Base-by-base conservation (phyloP, 2,113 vertebrate genomes). In the Tricholaema leucomelas region DNA sequence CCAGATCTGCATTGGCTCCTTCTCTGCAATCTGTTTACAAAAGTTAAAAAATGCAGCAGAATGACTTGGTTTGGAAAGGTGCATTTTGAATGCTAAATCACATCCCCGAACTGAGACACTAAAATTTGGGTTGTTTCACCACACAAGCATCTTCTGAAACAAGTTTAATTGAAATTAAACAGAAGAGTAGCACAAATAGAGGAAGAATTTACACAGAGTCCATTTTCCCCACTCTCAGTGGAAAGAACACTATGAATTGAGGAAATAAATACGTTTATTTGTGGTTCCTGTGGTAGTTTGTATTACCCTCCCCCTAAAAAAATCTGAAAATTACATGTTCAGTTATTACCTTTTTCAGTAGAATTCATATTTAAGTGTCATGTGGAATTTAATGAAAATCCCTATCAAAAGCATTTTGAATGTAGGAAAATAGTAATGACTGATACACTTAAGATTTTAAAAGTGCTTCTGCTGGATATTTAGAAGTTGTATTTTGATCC, bases 11-110 rank as follows among this genome's bases (percentile, higher is more conserved):
- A 95, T 86, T 97, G 96, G 96, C 96, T 96, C 94, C 82, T 94
- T 94, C 91, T 85, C 91, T 95, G 91, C 96, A 97, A 96, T 97
- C 96, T 96, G 96, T 97, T 97, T 94, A 96, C 90, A 73, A 94
- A 96, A 96, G 93, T 90, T 93, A 76, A 96, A 95, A 95, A 88
- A 97, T 77, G 77, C 85, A 91, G 93, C 93, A 93, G 95, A 96
- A 96, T 79, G 91, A 87, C 86, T 94, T 91, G 84, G 65, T 89
- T 96, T 94, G 82, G 85, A 96, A 95, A 96, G 85, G 93, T 96
- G 94, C 93, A 95, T 95, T 94, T 95, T 82, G 95, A 96, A 96
- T 96, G 91, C 87, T 95, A 96, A 97, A 96, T 93, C 64, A 1
- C 93, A 88, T 40, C 67, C 80, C 81, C 63, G 81, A 86, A 79